Conservation (phyloP, 2,113 vertebrate genomes). For the Dascyllus trimaculatus region DNA sequence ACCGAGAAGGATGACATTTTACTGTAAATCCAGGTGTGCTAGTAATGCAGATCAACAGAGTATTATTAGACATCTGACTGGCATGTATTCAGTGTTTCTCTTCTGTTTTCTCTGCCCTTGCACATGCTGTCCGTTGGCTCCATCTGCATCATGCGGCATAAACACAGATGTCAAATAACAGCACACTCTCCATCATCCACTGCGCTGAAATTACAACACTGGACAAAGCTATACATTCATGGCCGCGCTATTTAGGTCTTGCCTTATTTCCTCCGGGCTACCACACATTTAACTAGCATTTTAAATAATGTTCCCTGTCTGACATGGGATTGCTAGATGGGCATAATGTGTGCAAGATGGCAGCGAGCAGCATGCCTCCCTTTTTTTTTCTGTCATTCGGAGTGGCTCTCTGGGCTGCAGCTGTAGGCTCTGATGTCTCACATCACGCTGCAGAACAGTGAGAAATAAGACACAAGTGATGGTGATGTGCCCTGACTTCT, state of each 20-base stretch:
- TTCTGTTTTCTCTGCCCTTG: constrained; percentile 33
- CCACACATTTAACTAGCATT: constrained; percentile 38
- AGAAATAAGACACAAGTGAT: constrained; percentile 76
- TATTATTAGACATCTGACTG: constrained; percentile 21
- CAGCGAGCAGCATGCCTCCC: constrained; percentile 48
- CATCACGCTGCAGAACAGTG: constrained; percentile 66
- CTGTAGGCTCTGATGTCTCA: constrained; percentile 74
- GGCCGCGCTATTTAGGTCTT: constrained; percentile 43
- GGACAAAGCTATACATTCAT: constrained; percentile 11
- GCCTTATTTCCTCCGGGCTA: constrained; percentile 50
- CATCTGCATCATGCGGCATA: constrained; percentile 27
- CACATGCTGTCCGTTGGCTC: constrained; percentile 41
- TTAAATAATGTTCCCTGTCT: constrained; percentile 50
- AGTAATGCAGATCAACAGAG: constrained; percentile 1
- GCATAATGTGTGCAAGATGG: constrained; percentile 62
- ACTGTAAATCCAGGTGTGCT: constrained; percentile 44
- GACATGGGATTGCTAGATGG: constrained; percentile 59
- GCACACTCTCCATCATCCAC: constrained; percentile 52
- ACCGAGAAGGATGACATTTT: constrained; percentile 6
- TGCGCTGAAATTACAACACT: constrained; percentile 45
- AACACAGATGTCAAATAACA: constrained; percentile 62
- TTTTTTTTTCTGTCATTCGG: constrained; percentile 32
- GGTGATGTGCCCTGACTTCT: constrained; percentile 79
- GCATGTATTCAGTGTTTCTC: constrained; percentile 13
- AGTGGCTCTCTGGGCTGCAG: constrained; percentile 59